Evolutionary conservation across 2,113 vertebrate genomes (phyloP).

Genomic region (Pomatostomus ruficeps): DNA sequence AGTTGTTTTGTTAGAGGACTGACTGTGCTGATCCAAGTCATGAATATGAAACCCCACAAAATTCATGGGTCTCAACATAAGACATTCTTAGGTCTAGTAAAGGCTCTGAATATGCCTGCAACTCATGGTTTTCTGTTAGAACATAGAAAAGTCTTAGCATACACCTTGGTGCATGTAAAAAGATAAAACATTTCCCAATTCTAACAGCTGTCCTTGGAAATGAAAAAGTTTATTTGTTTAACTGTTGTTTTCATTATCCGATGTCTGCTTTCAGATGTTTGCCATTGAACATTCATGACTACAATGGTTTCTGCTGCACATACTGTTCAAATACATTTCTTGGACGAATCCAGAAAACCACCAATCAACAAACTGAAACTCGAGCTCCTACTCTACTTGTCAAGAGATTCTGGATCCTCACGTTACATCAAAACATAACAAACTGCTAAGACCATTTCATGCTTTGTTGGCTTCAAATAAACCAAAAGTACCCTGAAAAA

Average conservation of each 20-base stretch:
- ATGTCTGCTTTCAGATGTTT: background rate
- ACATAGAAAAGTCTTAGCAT: background rate
- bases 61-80: background rate
- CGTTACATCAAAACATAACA: constrained; percentile 22
- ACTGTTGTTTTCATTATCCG: background rate
- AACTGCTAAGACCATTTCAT: constrained; percentile 51
- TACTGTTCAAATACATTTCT: constrained; percentile 52
- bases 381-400: constrained; percentile 15
- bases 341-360: background rate
- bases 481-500: constrained; percentile 47
- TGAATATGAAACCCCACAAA: background rate
- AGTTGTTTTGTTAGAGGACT: rapidly evolving
- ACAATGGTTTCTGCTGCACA: background rate
- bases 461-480: constrained; percentile 52
- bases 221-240: background rate
- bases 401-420: constrained; percentile 37
- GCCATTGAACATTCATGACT: background rate
- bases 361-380: constrained; percentile 40
- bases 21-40: rapidly evolving
- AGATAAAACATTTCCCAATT: background rate
- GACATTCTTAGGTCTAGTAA: background rate
- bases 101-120: background rate
- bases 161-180: background rate
- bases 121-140: background rate
- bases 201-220: background rate